Evolutionary conservation across 2,797 vertebrate species (phyloP), one percentile per base, ranked within the genome.

Genomic region (Acanthurus tractus): DNA sequence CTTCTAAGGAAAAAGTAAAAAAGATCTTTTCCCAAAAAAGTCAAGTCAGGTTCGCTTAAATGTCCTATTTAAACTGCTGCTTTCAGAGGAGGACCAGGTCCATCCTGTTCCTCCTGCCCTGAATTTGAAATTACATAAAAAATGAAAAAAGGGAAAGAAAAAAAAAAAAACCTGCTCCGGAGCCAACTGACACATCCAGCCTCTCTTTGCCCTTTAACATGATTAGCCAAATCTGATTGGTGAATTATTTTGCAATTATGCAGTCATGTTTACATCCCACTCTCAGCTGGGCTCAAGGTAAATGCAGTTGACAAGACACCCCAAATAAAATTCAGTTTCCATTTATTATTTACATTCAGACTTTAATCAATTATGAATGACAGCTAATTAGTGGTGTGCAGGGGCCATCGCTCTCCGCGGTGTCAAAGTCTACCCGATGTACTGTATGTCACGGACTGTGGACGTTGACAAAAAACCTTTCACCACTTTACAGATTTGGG

Each of bases 351-450:
- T 90, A 89, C 86, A 71, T 90, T 88, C 55, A 40, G 87, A 76
- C 83, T 89, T 91, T 86, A 89, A 95, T 95, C 87, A 94, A 90
- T 94, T 90, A 93, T 92, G 87, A 93, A 94, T 91, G 90, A 84
- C 90, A 91, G 86, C 86, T 93, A 94, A 93, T 94, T 94, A 93
- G 92, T 71, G 79, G 64, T 22, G 71, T 38, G 73, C 72, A 62
- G 78, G 70, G 85, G 76, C 89, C 85, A 90, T 88, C 83, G 56
- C 80, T 93, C 83, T 88, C 73, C 22, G 53, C 81, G 0, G 78
- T 82, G 90, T 91, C 92, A 92, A 29, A 76, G 82, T 84, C 87
- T 22, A 59, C 87, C 70, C 62, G 53, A 85, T 72, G 66, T 59
- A 85, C 82, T 76, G 83, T 79, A 70, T 59, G 87, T 90, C 90